Conservation (phyloP, 2,797 vertebrate species). For the Hozukius guyotensis region DNA sequence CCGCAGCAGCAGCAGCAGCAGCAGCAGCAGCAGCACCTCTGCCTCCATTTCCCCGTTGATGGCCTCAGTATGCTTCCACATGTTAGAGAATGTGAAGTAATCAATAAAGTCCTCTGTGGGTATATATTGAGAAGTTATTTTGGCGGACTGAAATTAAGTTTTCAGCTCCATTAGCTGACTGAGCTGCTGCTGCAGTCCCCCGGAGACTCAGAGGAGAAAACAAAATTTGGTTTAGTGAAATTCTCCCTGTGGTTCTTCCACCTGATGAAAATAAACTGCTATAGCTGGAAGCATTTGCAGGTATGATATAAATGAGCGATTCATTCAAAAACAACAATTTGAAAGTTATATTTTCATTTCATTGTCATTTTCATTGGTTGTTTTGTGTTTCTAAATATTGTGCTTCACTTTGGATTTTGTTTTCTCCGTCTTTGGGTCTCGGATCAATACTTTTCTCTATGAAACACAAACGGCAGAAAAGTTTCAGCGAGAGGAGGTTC, state of each 20-base stretch:
- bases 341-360: neutral
- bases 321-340: neutral
- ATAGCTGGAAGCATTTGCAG: neutral
- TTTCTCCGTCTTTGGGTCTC: neutral
- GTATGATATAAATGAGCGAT: neutral
- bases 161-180: neutral
- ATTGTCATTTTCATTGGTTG: neutral
- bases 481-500: slow-evolving; percentile 45
- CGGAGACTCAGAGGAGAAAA: neutral
- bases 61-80: neutral
- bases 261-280: neutral
- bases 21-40: neutral
- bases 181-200: neutral
- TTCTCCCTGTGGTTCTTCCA: neutral
- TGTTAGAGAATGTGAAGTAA: neutral
- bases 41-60: neutral
- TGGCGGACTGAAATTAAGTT: neutral
- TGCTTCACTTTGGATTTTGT: slow-evolving; percentile 1
- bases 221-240: neutral
- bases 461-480: slow-evolving; percentile 28
- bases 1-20: no score
- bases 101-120: neutral
- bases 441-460: slow-evolving; percentile 43
- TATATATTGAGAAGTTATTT: slow-evolving; percentile 2
- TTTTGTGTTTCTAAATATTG: slow-evolving; percentile 5